Evolutionary conservation across 2,113 vertebrate species (phyloP).

Genomic region (Urocitellus parryii): DNA sequence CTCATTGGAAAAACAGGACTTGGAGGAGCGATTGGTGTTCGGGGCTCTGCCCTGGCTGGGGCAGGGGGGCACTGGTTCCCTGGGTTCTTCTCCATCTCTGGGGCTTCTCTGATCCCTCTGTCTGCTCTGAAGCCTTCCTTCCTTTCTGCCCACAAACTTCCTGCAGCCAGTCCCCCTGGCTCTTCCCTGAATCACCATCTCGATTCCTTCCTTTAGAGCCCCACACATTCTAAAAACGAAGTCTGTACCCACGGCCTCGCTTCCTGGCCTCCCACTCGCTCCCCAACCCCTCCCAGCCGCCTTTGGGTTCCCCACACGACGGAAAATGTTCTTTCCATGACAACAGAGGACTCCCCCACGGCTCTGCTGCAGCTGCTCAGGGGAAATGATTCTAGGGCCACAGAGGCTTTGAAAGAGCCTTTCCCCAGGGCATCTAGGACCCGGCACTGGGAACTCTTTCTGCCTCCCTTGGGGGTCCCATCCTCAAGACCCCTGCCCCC

Average conservation of each 20-base stretch:
- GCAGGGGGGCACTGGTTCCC: background rate
- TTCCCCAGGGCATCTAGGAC: background rate
- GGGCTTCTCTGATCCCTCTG: background rate
- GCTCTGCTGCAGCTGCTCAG: background rate
- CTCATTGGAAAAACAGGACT: background rate
- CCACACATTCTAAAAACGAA: conserved; percentile 72
- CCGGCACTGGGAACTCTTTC: background rate
- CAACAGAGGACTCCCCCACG: background rate
- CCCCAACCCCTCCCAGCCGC: background rate
- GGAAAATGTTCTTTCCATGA: background rate
- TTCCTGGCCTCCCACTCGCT: conserved; percentile 61
- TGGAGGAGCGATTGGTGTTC: background rate
- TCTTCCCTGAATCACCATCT: conserved; percentile 53
- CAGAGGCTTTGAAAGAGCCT: background rate
- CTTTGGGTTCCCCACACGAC: background rate
- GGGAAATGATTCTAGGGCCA: background rate
- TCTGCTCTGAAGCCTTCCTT: background rate
- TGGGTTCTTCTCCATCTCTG: background rate
- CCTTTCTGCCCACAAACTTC: conserved; percentile 72
- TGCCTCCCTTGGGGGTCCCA: background rate
- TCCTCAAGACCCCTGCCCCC: background rate
- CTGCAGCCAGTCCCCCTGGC: background rate
- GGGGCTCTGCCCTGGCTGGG: background rate
- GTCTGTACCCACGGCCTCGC: background rate
- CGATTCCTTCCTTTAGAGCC: conserved; percentile 37